Evolutionary conservation across 2,888 invertebrate genomes (phyloP), one percentile per base, ranked within the genome.

Genomic region (Tetropium fuscum): DNA sequence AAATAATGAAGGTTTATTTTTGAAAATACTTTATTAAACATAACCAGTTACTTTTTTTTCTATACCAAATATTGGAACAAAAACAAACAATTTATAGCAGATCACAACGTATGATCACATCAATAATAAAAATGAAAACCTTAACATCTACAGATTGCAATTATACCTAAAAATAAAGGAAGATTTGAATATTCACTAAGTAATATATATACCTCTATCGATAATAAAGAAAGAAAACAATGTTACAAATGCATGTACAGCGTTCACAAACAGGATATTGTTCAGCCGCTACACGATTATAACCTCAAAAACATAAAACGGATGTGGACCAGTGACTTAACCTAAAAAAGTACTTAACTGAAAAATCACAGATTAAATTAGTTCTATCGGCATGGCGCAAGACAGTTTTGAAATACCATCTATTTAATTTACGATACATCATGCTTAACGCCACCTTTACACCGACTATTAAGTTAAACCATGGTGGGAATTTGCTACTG

Each of bases 1-100:
- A n/a, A n/a, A n/a, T n/a, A n/a, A n/a, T n/a, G 1, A 18, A n/a
- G 15, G 13, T 16, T 30, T 53, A 53, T 65, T 69, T 74, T 74
- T 63, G 70, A 74, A 74, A 74, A 74, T 73, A 74, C 71, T 74
- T 73, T 74, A 74, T 73, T 73, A 62, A 74, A 74, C 72, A 71
- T 73, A 74, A 74, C 65, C 69, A 61, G 70, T 72, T 64, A 69
- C 15, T 25, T 68, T 71, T 66, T 63, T 63, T 54, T 59, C 59
- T 68, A 69, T 61, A 61, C 60, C 58, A 64, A 60, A 68, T 63
- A 61, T 62, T 63, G 59, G 63, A 70, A 70, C 70, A 70, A 68
- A 67, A 70, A 70, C 58, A 62, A 66, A 66, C 47, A 60, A 53
- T 64, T 60, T 55, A 61, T 58, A 64, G 60, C 57, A 59, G 68